These are phyloP conservation scores for Bugulina stolonifera DNA, from an alignment of 2,888 invertebrate species.

Conservation along the genomic window DNA sequence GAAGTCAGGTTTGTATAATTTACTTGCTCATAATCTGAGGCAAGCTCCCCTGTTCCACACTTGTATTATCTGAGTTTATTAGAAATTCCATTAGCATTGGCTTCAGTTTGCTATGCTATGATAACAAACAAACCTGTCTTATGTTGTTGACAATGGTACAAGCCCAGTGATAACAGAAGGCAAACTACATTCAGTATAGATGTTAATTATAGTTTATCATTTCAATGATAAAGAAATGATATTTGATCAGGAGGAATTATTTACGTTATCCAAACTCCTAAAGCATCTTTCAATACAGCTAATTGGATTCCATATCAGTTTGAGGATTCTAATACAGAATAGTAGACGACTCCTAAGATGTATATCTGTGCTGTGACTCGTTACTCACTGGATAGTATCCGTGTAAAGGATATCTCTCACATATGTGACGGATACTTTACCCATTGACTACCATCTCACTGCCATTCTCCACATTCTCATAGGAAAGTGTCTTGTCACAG, in stretches of 20 bases:
- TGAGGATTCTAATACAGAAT: no score
- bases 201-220: neutral
- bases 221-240: neutral
- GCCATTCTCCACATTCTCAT: no score
- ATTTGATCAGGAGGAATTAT: neutral
- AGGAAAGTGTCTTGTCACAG: no score
- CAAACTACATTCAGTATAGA: neutral
- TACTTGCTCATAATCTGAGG: no score
- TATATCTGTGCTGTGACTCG: no score
- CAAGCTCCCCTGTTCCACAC: neutral
- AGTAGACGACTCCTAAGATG: no score
- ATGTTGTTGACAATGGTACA: neutral
- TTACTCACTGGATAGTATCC: no score
- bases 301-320: no score
- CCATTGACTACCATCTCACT: no score
- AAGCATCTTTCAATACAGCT: neutral
- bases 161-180: neutral
- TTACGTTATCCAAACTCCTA: neutral
- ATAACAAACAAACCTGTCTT: neutral
- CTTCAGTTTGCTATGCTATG: neutral
- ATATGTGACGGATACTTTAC: no score
- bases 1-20: neutral
- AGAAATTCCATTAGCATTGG: neutral
- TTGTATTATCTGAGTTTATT: neutral
- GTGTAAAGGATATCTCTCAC: no score